phyloP scores from a whole-genome alignment of 2,797 vertebrate species.

The Ispidina picta region DNA sequence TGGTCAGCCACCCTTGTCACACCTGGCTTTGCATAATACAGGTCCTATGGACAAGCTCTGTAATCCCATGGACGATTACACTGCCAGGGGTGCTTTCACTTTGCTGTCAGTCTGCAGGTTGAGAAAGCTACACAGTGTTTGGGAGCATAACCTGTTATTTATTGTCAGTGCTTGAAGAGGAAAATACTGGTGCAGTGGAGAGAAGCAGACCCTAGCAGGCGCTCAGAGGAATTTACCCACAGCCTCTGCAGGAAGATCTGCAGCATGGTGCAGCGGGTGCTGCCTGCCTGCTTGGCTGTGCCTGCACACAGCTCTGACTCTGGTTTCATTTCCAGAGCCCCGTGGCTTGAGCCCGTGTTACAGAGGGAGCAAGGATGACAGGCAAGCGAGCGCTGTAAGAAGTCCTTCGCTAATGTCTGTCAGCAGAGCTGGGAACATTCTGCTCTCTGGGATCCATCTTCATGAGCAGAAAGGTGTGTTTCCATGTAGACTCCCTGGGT shows the following conservation, averaged over 20 bases:
- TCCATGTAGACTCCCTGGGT: neutral
- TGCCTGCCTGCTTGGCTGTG: neutral
- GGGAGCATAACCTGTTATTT: neutral
- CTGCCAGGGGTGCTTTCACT: neutral
- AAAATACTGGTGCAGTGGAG: neutral
- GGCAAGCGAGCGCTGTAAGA: neutral
- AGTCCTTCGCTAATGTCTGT: neutral
- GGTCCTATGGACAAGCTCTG: fast-evolving
- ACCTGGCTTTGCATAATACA: neutral
- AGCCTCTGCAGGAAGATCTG: neutral
- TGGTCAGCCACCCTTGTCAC: neutral
- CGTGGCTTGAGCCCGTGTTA: neutral
- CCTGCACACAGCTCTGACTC: neutral
- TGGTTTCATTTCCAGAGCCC: neutral
- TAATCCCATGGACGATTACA: fast-evolving
- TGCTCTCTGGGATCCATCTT: neutral
- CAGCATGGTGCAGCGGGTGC: neutral
- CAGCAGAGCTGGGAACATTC: neutral
- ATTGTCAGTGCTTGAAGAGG: neutral
- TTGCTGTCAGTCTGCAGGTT: neutral
- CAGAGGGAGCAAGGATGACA: neutral
- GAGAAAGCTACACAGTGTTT: neutral
- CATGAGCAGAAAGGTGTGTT: neutral
- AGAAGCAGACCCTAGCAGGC: fast-evolving
- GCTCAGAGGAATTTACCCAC: neutral